Evolutionary conservation across 2,888 invertebrate genomes (phyloP), one percentile per base, ranked within the genome.

Genomic region (Athalia cordata): DNA sequence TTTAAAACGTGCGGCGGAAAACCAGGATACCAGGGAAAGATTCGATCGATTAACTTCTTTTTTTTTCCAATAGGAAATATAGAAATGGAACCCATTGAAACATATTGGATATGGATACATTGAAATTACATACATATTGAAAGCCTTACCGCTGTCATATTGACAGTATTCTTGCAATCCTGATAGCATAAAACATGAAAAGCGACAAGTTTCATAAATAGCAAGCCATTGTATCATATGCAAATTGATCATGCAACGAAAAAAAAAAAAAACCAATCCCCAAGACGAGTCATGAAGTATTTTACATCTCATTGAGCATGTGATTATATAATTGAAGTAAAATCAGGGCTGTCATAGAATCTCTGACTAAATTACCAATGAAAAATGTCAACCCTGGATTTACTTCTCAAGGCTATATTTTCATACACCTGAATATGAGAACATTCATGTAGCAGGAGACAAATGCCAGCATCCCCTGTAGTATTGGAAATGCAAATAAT

Each of bases 61-160:
- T 70, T 57, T 9, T 29, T 45, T 11, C n/a, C 5, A n/a, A 68
- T 68, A 11, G 4, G 52, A 52, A 52, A 52, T 52, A 52, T 52
- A 1, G 52, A 52, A 9, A 9, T 52, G 8, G 7, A 3, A 52
- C 29, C 5, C 70, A 45, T 29, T 43, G 3, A 55, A 13, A 13
- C 4, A 45, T 57, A 13, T 15, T 13, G 43, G 70, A 3, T 7
- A 57, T 45, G 45, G 0, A 47, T 43, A 59, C 59, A 59, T 47
- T 8, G 57, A 57, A 29, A 1, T 29, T 29, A 29, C 29, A 29
- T 29, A 29, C 13, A 57, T 50, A 15, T 29, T 9, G 50, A 75
- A 75, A 75, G 74, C 74, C 74, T 75, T 75, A 75, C 74, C 74
- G 11, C 62, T 52, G 62, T 75, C 74, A n/a, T 62, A 75, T 75